These are phyloP conservation scores for Conchocele bisecta DNA, from an alignment of 2,888 invertebrate genomes.

Conservation along the genomic window DNA sequence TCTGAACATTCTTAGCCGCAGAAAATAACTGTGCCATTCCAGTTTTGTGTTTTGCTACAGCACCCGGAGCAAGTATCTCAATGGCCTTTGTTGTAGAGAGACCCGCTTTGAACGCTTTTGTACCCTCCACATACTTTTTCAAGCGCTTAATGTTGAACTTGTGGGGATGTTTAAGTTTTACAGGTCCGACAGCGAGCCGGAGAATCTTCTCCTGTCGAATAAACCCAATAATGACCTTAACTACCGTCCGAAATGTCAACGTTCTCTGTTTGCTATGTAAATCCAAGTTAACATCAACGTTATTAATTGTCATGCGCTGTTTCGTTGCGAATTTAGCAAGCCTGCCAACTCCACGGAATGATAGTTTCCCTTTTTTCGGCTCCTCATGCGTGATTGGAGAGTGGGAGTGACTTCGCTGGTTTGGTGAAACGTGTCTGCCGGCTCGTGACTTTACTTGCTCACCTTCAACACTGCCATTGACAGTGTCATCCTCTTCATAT, in stretches of 20 bases:
- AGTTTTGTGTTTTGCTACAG: neutral
- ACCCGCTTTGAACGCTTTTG: constrained; percentile 58
- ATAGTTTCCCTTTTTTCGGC: neutral
- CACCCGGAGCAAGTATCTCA: constrained; percentile 57
- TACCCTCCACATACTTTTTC: constrained; percentile 53
- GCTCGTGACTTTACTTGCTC: constrained; percentile 41
- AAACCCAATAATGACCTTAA: constrained; percentile 56
- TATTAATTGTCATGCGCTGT: too few species aligned
- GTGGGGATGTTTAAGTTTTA: constrained; percentile 51
- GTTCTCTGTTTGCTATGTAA: constrained; percentile 35
- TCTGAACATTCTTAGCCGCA: constrained; percentile 17
- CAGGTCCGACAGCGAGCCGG: constrained; percentile 54
- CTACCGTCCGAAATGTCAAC: constrained; percentile 60
- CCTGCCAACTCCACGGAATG: neutral
- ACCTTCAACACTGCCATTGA: constrained; percentile 20
- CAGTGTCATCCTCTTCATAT: constrained; percentile 49
- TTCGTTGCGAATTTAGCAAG: neutral
- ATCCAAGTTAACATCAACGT: too few species aligned
- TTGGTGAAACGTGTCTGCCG: constrained; percentile 22
- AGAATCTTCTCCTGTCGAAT: constrained; percentile 61
- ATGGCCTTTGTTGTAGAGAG: constrained; percentile 50
- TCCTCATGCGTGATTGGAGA: constrained; percentile 22
- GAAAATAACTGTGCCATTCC: constrained; percentile 25
- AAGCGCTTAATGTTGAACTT: constrained; percentile 62
- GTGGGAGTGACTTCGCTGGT: constrained; percentile 42